Evolutionary conservation across 2,888 invertebrate genomes (phyloP).

Genomic region (Callyntrura guangdongensis): DNA sequence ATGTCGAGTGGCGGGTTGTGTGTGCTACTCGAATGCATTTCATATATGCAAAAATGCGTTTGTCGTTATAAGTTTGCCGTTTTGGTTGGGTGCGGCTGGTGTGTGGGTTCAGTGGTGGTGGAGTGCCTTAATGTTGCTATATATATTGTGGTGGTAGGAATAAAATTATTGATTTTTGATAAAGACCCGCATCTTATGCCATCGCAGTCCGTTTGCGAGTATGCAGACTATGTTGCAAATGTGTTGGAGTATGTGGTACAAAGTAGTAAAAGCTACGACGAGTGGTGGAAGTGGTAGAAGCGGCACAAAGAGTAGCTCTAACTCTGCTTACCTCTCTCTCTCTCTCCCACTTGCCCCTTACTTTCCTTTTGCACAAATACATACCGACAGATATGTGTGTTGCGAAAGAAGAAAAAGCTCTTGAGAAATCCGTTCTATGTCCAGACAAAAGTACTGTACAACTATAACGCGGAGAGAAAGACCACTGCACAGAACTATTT

Average conservation of each 20-base stretch:
- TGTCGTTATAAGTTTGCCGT: conserved; percentile 56
- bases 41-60: conserved; percentile 78
- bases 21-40: conserved; percentile 42
- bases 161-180: conserved; percentile 79
- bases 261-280: conserved; percentile 48
- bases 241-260: conserved; percentile 52
- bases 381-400: conserved; percentile 50
- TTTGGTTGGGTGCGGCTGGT: conserved; percentile 73
- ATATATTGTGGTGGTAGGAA: conserved; percentile 74
- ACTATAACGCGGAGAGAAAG: neutral
- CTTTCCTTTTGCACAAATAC: conserved; percentile 8
- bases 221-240: conserved; percentile 77
- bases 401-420: conserved; percentile 55
- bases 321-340: conserved; percentile 18
- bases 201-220: conserved; percentile 31
- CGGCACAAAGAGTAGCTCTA: conserved; percentile 33
- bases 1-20: conserved; percentile 17
- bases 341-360: neutral
- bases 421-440: conserved; percentile 69
- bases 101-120: conserved; percentile 57
- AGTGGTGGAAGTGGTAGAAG: conserved; percentile 22
- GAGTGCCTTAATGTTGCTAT: conserved; percentile 64
- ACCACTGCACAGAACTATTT: no score
- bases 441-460: conserved; percentile 40
- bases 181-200: conserved; percentile 79